phyloP scores from a whole-genome alignment of 92 coral and sea anemone genomes.

The Heteractis magnifica region DNA sequence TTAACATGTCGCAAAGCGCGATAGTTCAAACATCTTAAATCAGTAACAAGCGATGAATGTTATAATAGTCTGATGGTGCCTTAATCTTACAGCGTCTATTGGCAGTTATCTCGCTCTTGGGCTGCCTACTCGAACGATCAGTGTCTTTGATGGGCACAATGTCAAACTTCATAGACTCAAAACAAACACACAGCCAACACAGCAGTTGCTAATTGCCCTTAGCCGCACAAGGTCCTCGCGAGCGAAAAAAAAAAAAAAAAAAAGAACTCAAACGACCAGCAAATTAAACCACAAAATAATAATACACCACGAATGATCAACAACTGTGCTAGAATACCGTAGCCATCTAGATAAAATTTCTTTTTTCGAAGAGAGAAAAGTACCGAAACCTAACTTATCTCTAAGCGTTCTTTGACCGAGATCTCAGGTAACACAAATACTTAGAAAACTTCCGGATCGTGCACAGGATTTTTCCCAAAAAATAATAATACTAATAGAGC shows the following conservation, averaged over 20 bases:
- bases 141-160: background rate
- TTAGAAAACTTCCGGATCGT: conserved; percentile 28
- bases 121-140: conserved; percentile 4
- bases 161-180: conserved; percentile 15
- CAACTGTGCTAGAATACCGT: background rate
- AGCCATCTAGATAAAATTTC: background rate
- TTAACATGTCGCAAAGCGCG: background rate
- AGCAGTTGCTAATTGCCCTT: conserved; percentile 39
- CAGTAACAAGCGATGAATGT: background rate
- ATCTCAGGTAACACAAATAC: conserved; percentile 20
- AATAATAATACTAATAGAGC: background rate
- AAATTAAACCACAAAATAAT: too few species aligned
- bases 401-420: conserved; percentile 5
- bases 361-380: background rate
- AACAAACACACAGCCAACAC: conserved; percentile 35
- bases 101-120: background rate
- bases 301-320: conserved; percentile 7
- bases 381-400: background rate
- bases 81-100: background rate
- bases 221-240: background rate
- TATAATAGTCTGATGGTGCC: background rate
- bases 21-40: background rate
- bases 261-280: background rate
- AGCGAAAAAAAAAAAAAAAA: background rate
- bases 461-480: background rate